Evolutionary conservation across 1,140 invertebrate species (phyloP), one percentile per base, ranked within the genome.

Genomic region (Pseudomyrmex dendroicus): DNA sequence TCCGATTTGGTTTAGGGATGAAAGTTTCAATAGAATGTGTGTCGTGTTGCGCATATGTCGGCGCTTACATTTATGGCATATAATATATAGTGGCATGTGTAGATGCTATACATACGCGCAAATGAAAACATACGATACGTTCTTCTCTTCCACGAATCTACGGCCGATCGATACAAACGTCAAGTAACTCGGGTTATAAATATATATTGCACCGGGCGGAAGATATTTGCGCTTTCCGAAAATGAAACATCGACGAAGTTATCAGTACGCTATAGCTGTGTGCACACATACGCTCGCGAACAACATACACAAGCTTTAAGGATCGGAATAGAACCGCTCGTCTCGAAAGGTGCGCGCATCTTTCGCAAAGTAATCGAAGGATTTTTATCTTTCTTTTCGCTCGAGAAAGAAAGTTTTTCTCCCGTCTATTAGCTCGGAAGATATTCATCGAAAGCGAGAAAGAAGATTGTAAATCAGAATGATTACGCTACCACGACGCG

Each of bases 41-140:
- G 44, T 20, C 35, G 35, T 35, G 35, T 35, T 35, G 35, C 35
- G 35, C 35, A 35, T 35, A 35, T 35, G 7, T 20, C 35, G 35
- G 5, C 35, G 10, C 15, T 68, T n/a, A 8, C 10, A 5, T 10
- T 9, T 2, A 5, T 70, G 5, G n/a, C 35, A 15, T 64, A 35
- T 76, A n/a, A n/a, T 73, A 15, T 61, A 73, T 61, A 25, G 22
- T 44, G 44, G 44, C 46, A 35, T 35, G 35, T 35, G 4, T 76
- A 64, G 61, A 76, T 25, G 73, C 64, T 48, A 54, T 54, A 1
- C 35, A 35, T 35, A 7, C 35, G 35, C 17, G 48, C n/a, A 76
- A 76, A 76, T 76, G 25, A 48, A 54, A 76, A 76, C 48, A 20
- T 76, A 76, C 61, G 73, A 76, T 64, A 22, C 61, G 17, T 64